Base-by-base conservation (phyloP, 2,888 invertebrate species). In the Dioctria linearis region DNA sequence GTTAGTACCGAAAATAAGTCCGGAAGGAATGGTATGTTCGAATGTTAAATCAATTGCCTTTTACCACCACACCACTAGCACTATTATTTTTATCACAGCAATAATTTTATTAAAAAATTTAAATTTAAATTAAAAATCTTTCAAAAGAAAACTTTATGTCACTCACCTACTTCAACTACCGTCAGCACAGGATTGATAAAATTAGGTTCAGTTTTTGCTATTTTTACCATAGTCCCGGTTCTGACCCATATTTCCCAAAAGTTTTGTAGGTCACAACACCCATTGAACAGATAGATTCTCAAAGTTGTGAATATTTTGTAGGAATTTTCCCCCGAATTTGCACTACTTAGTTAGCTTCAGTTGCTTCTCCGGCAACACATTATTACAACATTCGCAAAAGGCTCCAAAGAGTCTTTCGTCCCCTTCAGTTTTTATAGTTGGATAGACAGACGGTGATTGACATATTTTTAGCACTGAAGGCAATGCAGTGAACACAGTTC, bases 361-460 rank as follows among this genome's bases (percentile, higher is more conserved):
- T n/a, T 54, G 54, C 4, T 54, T 11, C 6, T 11, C 6, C 9
- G 6, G 11, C 3, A 25, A 25, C 25, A 46, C 69, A 69, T 69
- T 51, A 39, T 51, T 69, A 25, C 51, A 69, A 49, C 39, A 49
- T 69, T 69, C 43, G 51, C 51, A 39, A 39, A 57, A 42, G 73
- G 73, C 73, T 73, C 73, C 73, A 8, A 39, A 69, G 40, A 69
- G 69, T 51, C 54, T 69, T 51, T 46, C 6, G 11, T 40, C 65
- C 49, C 65, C 39, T 25, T 11, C 39, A 40, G 40, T 65, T 42
- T 65, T 9, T 42, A 40, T 37, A 46, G 42, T 25, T 25, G 25
- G 25, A 6, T 51, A 65, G 78, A 65, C 78, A 78, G 78, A 78
- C 78, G 65, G 78, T 51, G 65, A 78, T 78, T 78, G 78, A 78